These are phyloP conservation scores for Entomobrya proxima DNA, from an alignment of 2,888 invertebrate species.

Conservation along the genomic window DNA sequence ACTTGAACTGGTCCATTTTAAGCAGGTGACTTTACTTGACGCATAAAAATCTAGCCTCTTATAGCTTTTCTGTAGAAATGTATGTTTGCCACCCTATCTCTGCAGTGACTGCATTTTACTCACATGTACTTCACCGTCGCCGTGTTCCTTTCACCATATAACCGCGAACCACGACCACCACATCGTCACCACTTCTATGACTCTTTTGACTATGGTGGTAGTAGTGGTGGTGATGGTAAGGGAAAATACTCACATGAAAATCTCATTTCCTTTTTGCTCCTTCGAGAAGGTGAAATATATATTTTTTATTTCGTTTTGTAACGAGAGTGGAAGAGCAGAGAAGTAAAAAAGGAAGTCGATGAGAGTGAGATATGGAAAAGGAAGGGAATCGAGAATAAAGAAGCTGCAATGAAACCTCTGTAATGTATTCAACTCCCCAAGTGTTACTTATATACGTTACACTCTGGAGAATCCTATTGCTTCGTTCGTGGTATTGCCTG, in stretches of 20 bases:
- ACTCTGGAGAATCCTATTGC: constrained; percentile 40
- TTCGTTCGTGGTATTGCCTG: constrained; percentile 56
- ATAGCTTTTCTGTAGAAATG: background rate
- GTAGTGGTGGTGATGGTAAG: background rate
- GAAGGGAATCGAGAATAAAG: background rate
- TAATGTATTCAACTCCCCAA: constrained; percentile 50
- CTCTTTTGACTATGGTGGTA: background rate
- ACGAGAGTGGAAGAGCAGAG: background rate
- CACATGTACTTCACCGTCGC: background rate
- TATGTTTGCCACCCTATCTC: no score
- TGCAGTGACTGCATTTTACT: constrained; percentile 5
- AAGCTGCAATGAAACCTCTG: constrained; percentile 40
- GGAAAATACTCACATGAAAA: constrained; percentile 51
- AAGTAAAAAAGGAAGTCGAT: background rate
- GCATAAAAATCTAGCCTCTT: background rate
- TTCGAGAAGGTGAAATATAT: constrained; percentile 44
- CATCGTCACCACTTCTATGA: constrained; percentile 1
- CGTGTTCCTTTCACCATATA: background rate
- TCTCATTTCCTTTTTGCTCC: constrained; percentile 63
- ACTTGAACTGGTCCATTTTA: no score
- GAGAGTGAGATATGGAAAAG: background rate
- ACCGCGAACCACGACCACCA: background rate
- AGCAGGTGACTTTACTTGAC: no score
- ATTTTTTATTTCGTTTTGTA: constrained; percentile 37
- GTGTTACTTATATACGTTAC: background rate